These are phyloP conservation scores for Paguma larvata DNA, from an alignment of 2,797 vertebrate species.

Conservation along the genomic window DNA sequence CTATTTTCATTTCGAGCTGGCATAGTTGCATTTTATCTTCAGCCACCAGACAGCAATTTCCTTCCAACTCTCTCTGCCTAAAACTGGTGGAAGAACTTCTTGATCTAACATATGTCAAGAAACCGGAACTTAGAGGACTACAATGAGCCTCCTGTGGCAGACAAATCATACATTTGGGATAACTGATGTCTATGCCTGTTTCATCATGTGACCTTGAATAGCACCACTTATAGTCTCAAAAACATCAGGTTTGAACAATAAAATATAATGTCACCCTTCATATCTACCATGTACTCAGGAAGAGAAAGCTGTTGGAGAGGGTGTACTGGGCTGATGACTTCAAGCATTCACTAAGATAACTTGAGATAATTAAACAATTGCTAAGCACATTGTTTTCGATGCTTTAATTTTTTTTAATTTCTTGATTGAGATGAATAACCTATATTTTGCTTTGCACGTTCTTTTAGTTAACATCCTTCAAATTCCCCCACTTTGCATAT, in stretches of 20 bases:
- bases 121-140: neutral
- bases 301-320: neutral
- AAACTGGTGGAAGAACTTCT: neutral
- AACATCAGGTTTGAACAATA: neutral
- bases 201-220: neutral
- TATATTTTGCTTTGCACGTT: neutral
- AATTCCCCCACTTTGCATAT: neutral
- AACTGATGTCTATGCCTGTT: neutral
- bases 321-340: rapidly evolving
- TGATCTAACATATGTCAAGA: neutral
- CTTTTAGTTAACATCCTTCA: constrained; percentile 45
- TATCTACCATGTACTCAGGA: neutral
- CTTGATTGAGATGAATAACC: neutral
- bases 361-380: neutral
- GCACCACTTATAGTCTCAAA: neutral
- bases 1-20: neutral
- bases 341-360: neutral
- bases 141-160: neutral
- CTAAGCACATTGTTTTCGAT: neutral
- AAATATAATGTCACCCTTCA: neutral
- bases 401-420: neutral
- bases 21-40: neutral
- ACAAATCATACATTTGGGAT: neutral
- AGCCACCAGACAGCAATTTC: neutral
- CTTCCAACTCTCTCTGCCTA: neutral